Conservation (phyloP, 2,113 vertebrate genomes). For the Catagonus wagneri region DNA sequence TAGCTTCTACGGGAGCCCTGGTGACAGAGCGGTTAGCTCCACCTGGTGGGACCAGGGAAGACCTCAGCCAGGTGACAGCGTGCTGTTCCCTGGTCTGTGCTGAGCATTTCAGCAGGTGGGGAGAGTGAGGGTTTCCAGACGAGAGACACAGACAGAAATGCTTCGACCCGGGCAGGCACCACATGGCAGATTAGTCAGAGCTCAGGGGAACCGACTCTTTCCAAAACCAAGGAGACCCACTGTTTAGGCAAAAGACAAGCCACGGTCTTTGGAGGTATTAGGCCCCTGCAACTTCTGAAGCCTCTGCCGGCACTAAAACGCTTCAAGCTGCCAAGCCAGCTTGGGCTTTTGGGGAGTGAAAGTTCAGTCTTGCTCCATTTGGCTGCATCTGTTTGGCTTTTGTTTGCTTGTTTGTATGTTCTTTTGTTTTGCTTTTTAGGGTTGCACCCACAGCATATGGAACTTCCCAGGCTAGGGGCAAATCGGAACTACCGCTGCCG, state of each 20-base stretch:
- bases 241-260: background rate
- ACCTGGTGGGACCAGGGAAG: background rate
- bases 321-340: background rate
- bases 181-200: background rate
- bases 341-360: background rate
- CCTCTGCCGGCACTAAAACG: background rate
- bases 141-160: background rate
- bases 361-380: background rate
- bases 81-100: background rate
- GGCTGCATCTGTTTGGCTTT: background rate
- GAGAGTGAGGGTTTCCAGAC: background rate
- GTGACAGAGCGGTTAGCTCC: fast-evolving
- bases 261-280: fast-evolving
- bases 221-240: background rate
- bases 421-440: no score
- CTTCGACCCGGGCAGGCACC: background rate
- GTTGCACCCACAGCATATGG: no score
- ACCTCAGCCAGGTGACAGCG: background rate
- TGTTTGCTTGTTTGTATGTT: no score
- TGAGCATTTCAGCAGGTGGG: background rate
- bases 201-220: background rate
- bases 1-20: background rate
- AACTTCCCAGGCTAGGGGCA: no score
- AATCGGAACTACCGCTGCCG: no score
- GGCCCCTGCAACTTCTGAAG: background rate